Conservation (phyloP, 2,888 invertebrate genomes). For the Rhopalosiphum nymphaeae region DNA sequence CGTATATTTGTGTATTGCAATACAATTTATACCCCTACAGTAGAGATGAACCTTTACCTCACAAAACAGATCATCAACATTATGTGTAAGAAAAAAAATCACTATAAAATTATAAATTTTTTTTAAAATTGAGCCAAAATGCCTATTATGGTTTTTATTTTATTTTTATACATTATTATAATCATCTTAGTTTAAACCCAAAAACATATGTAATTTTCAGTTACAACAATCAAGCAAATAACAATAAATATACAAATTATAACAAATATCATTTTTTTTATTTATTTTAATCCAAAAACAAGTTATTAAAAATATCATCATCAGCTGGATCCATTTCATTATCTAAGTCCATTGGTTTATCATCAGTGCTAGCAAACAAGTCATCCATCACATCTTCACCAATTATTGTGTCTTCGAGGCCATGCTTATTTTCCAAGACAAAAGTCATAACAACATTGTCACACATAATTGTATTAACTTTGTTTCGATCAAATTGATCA, state of each 20-base stretch:
- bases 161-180: too few relatives aligned
- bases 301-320: constrained; percentile 61
- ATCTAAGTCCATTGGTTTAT: constrained; percentile 27
- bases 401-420: constrained; percentile 42
- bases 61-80: too few relatives aligned
- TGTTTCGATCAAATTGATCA: constrained; percentile 35
- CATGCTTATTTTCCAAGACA: constrained; percentile 48
- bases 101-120: too few relatives aligned
- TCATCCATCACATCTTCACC: constrained; percentile 28
- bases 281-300: constrained; percentile 54
- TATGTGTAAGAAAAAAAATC: too few relatives aligned
- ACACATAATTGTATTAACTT: constrained; percentile 16
- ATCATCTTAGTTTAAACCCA: neutral
- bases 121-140: too few relatives aligned
- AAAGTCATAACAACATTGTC: constrained; percentile 44
- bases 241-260: neutral
- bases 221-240: neutral
- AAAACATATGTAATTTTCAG: neutral
- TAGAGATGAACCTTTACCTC: too few relatives aligned
- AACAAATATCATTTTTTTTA: neutral
- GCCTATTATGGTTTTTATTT: too few relatives aligned
- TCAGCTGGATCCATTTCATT: constrained; percentile 52
- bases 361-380: constrained; percentile 45
- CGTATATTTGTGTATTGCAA: too few relatives aligned
- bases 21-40: too few relatives aligned